These are phyloP conservation scores for Oreochromis aureus DNA, from an alignment of 2,113 vertebrate species.

Conservation along the genomic window DNA sequence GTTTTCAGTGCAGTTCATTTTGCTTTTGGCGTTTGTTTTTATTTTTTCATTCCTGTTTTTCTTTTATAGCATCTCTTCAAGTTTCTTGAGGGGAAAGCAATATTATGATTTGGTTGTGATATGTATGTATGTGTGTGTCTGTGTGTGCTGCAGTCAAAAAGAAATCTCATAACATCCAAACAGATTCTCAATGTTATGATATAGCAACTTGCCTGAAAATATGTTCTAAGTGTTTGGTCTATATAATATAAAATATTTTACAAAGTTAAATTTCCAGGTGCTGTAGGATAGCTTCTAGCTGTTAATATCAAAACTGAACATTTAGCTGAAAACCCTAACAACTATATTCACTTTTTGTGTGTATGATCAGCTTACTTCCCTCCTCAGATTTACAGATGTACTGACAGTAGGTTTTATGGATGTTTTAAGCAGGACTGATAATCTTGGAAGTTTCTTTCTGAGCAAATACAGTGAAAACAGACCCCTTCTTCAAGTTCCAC, in stretches of 20 bases:
- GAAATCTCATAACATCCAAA: slow-evolving; percentile 23
- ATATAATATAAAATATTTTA: neutral
- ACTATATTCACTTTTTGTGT: neutral
- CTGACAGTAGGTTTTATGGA: neutral
- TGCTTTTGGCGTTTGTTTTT: slow-evolving; percentile 6
- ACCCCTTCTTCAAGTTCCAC: neutral
- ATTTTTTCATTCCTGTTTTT: neutral
- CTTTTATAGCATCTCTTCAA: neutral
- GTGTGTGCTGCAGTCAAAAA: neutral
- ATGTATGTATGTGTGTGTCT: neutral
- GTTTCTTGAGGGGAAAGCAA: neutral
- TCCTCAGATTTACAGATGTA: neutral
- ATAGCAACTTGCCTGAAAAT: slow-evolving; percentile 6
- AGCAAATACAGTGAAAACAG: neutral
- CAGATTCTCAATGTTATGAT: slow-evolving; percentile 24
- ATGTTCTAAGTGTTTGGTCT: neutral
- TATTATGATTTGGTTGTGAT: neutral
- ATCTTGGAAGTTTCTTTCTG: neutral
- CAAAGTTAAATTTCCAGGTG: neutral
- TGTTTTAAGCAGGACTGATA: neutral
- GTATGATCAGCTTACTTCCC: neutral
- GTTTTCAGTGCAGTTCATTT: slow-evolving; percentile 2
- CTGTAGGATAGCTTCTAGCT: neutral
- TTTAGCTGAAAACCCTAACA: neutral
- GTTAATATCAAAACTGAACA: neutral